Base-by-base conservation (phyloP, 2,888 invertebrate species). In the Hydroisotoma schaefferi region DNA sequence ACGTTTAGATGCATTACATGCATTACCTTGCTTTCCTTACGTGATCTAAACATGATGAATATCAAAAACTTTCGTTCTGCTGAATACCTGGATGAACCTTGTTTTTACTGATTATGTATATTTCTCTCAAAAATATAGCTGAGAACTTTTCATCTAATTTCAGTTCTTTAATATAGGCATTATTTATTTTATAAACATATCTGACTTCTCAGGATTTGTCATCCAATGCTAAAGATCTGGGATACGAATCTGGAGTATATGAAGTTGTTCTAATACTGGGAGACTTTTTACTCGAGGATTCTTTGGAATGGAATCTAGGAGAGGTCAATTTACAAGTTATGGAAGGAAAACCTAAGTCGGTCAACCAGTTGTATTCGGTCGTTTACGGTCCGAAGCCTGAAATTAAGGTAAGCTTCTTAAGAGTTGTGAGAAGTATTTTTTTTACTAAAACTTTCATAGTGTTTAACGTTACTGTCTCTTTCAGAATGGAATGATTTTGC, bases 251-350 rank as follows among this genome's bases (percentile, higher is more conserved):
- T 47, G 97, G 94, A 37, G 77, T 81, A 46, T 94, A 94, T 79
- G 81, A 85, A 64, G 80, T 97, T 67, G 87, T 87, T 71, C 76
- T 98, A 65, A 87, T 93, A 70, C 81, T 98, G 55, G 99, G 98
- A 3, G 99, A 98, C 81, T 85, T 90, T 59, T 85, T 92, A 5
- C 83, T 94, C 62, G 86, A 89, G 70, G 94, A 92, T 78, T 90
- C 97, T 15, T 82, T 97, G 74, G 83, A 87, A 40, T 98, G 97
- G 95, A 77, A 81, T 43, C 76, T 98, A 53, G 93, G 88, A 40
- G 85, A 87, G 56, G 81, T 94, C 4, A 81, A 82, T 58, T 80
- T 95, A 63, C 87, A 84, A 77, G 87, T 93, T 75, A 80, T 83
- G 29, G 80, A 78, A 58, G 73, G 78, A 5, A 74, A 79, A 66